Evolutionary conservation across 2,888 invertebrate genomes (phyloP), one percentile per base, ranked within the genome.

Genomic region (Artemia sinica): DNA sequence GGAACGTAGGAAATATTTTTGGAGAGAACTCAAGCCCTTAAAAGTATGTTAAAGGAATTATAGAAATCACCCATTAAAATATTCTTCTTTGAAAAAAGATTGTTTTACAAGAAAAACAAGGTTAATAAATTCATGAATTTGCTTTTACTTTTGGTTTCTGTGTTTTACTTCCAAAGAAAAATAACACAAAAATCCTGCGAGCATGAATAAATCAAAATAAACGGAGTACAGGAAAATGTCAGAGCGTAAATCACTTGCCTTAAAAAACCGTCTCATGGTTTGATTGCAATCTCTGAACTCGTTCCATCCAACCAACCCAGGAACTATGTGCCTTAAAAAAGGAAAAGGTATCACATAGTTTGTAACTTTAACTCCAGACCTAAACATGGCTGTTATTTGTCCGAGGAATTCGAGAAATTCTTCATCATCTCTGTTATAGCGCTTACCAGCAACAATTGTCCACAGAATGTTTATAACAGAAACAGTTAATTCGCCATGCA

Each of bases 401-500:
- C 66, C 49, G 50, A 70, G 18, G 2, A 70, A 65, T 9, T 12
- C 49, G 67, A 50, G 7, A 5, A 70, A 49, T 12, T 69, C 50
- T 3, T 28, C 69, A 67, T 74, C 73, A 63, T 71, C 65, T 11
- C 67, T 70, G 12, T 69, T 49, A 69, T 70, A 72, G 14, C 68
- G 65, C 14, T 58, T 14, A 65, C 68, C 58, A 13, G 65, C 70
- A 13, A 70, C 13, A 48, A 70, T 65, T 18, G 65, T 49, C 70
- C 70, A 70, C n/a, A 70, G 65, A n/a, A 65, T 65, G 66, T 70
- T 70, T n/a, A 70, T 65, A n/a, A 70, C 14, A 28, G 70, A 65
- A 9, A 70, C 72, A 67, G 9, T 67, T 69, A 74, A 72, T 18
- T 72, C 48, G 6, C 67, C 67, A 11, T 69, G 68, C 18, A 71